Base-by-base conservation (phyloP, 1,140 invertebrate genomes). In the Pogonus chalceus region DNA sequence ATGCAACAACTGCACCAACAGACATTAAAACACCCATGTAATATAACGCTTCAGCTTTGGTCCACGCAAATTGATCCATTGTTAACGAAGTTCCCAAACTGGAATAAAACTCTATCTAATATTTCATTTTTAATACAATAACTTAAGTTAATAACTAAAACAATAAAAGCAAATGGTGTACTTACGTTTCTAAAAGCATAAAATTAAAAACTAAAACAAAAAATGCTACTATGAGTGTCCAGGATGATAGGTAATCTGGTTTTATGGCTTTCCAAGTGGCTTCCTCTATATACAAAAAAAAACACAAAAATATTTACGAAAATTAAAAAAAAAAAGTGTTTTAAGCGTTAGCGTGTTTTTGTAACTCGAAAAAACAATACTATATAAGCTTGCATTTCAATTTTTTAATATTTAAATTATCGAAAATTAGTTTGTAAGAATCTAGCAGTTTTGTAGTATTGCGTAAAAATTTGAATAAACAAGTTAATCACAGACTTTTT, bases 21-120 rank as follows among this genome's bases (percentile, higher is more conserved):
- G 83, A 84, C 78, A 93, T 84, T 50, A 92, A 72, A 12, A 90
- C 74, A 20, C 90, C 90, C 78, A 90, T 85, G 65, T 91, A 87
- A 62, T 82, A 78, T 0, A 92, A 71, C 3, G 90, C 83, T 65
- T 89, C 75, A 20, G 74, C 65, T 69, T 89, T 85, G 23, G 79
- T 81, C 90, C 90, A 93, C 3, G 80, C 88, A 72, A 92, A 92
- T 76, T 92, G 88, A 67, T 94, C 88, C 85, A 91, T 92, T 3
- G 85, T 87, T 26, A 93, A 71, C 1, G 88, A 81, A 12, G 89
- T 91, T 26, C 82, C 88, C 56, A 93, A 75, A 24, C 83, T 86
- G 58, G 39, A 63, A n/a, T n/a, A n/a, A n/a, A n/a, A n/a, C n/a
- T n/a, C n/a, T n/a, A n/a, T n/a, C n/a, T n/a, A 60, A 57, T 49